Base-by-base conservation (phyloP, 2,888 invertebrate species). In the Augochlorella aurata region DNA sequence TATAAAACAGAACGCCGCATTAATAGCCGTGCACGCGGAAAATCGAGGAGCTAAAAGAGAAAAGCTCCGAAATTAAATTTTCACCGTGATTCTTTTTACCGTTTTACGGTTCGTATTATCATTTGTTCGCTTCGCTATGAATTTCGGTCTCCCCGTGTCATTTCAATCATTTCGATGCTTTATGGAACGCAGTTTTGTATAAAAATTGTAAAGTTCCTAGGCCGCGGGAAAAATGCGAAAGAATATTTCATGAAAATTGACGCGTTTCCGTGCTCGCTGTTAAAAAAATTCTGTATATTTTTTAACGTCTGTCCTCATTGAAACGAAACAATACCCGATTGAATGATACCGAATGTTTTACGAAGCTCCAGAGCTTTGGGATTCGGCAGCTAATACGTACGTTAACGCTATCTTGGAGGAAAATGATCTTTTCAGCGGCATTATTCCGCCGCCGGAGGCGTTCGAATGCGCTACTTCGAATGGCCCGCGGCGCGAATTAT, bases 391-490 rank as follows among this genome's bases (percentile, higher is more conserved):
- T 38, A 63, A 63, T 65, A 3, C 18, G 10, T 38, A 38, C 38
- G 18, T 44, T n/a, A 12, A 44, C 10, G n/a, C 44, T 65, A n/a
- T 65, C 44, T 65, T n/a, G 3, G 18, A 4, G n/a, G 44, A 1
- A 44, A 65, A 44, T 65, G 44, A 65, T n/a, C 65, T 65, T 65
- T 65, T n/a, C 65, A n/a, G 65, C n/a, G 7, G 18, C n/a, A n/a
- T 44, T 65, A 44, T 44, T 44, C 44, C 10, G 44, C 44, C 4
- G 38, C 44, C n/a, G 12, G 44, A n/a, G 44, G n/a, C 65, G 44
- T 44, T 44, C 44, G 65, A 44, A 44, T n/a, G 4, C 38, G 29
- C 44, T n/a, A 65, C 65, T 44, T 44, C n/a, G n/a, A 65, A 65
- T 44, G 44, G 44, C 18, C 44, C n/a, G n/a, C 65, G 65, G 65